Percentiles rank a stretch among this genome's conserved stretches.
Evolutionary conservation across 2,797 vertebrate species (phyloP).

Genomic region (Sebastes hubbsi): DNA sequence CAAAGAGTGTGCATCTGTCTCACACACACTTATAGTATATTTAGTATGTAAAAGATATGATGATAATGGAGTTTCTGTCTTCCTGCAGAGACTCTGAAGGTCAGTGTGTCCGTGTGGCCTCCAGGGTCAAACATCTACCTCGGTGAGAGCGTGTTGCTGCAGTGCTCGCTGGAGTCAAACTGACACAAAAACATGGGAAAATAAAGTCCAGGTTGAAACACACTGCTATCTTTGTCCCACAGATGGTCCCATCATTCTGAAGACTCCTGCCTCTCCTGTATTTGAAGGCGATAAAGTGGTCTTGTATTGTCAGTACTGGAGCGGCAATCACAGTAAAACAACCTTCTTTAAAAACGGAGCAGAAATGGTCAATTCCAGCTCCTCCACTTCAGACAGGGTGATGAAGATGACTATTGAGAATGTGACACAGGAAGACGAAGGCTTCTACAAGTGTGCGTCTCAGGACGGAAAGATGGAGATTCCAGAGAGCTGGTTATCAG

Average conservation of each 20-base stretch:
- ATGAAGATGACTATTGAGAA: slow-evolving; percentile 53
- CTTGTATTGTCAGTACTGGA: slow-evolving; percentile 61
- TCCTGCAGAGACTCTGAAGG: slow-evolving; percentile 45
- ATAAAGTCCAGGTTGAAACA: too few relatives aligned
- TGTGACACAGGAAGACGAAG: slow-evolving; percentile 64
- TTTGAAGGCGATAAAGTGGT: slow-evolving; percentile 41
- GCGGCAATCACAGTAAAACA: background rate
- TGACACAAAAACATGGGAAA: too few relatives aligned
- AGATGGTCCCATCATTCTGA: slow-evolving; percentile 64
- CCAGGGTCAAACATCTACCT: slow-evolving; percentile 57
- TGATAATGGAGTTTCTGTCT: background rate
- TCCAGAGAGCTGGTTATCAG: slow-evolving; percentile 72
- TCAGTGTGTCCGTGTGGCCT: slow-evolving; percentile 59
- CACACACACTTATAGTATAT: background rate
- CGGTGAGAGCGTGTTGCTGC: slow-evolving; percentile 60
- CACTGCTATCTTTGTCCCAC: slow-evolving; percentile 3
- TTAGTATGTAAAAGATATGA: background rate
- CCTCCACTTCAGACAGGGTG: background rate
- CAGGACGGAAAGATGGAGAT: slow-evolving; percentile 49
- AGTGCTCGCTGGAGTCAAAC: slow-evolving; percentile 46
- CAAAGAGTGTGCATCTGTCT: background rate
- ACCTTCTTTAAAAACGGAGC: slow-evolving; percentile 67
- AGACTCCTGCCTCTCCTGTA: slow-evolving; percentile 55
- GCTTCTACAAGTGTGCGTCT: slow-evolving; percentile 70
- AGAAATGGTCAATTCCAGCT: slow-evolving; percentile 7